phyloP scores from a whole-genome alignment of 1,140 invertebrate species.

The Galendromus occidentalis region DNA sequence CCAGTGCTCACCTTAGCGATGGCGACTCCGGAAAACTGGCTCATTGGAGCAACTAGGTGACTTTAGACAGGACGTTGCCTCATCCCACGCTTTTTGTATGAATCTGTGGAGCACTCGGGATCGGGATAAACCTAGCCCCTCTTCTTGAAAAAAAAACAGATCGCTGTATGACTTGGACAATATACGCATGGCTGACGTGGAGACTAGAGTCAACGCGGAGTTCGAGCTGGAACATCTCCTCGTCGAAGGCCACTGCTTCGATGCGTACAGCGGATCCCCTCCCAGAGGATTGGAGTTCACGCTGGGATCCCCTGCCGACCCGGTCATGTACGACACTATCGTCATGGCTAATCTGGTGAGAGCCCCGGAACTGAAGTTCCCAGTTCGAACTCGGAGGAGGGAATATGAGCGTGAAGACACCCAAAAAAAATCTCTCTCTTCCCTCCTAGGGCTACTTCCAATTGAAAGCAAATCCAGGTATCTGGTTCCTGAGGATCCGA shows the following conservation, averaged over 20 bases:
- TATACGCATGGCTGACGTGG: constrained; percentile 48
- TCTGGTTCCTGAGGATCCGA: constrained; percentile 63
- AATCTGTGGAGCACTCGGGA: too few relatives aligned
- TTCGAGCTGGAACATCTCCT: constrained; percentile 80
- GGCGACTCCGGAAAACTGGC: constrained; percentile 93
- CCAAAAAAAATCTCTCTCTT: background rate
- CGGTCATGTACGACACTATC: constrained; percentile 77
- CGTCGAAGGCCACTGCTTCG: constrained; percentile 86
- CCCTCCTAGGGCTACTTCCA: constrained; percentile 61
- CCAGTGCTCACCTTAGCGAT: constrained; percentile 85
- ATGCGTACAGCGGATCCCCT: constrained; percentile 68
- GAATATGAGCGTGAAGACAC: background rate
- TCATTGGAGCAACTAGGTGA: constrained; percentile 63
- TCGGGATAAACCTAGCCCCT: background rate
- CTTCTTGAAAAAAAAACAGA: constrained; percentile 23
- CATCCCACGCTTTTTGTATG: background rate
- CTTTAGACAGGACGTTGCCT: background rate
- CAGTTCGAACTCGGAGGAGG: background rate
- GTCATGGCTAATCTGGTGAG: constrained; percentile 89
- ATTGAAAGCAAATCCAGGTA: constrained; percentile 88
- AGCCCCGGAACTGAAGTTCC: constrained; percentile 11
- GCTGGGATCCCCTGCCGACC: constrained; percentile 57
- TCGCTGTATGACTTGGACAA: constrained; percentile 96
- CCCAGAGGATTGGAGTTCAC: constrained; percentile 89
- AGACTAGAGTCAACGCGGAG: constrained; percentile 40